Evolutionary conservation across 2,797 vertebrate genomes (phyloP), one percentile per base, ranked within the genome.

Genomic region (Platyrinchus mystaceus): DNA sequence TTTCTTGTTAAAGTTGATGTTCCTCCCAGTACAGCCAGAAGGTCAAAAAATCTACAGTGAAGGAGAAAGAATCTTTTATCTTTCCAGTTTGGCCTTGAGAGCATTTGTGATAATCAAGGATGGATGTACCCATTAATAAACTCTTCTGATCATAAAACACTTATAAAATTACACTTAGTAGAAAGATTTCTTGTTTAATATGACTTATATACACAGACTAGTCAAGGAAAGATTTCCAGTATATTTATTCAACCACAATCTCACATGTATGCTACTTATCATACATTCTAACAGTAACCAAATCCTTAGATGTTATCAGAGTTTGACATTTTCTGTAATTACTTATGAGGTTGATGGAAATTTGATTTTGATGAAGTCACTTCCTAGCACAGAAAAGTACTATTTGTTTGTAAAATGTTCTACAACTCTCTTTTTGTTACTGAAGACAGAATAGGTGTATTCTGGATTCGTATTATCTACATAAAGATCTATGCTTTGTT

Each of bases 201-300:
- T 92, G 74, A 88, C 4, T 53, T 76, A 82, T 89, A 74, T 73
- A 73, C 26, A 67, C 27, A 79, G 59, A 91, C 86, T 96, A 96
- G 95, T 96, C 88, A 95, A 89, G 77, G 28, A 79, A 82, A 94
- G 52, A 70, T 76, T 86, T 82, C 64, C 56, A 86, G 34, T 87
- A 67, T 89, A 81, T 94, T 93, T 94, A 94, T 91, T 90, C 90
- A 81, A 93, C 88, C 69, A 34, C 41, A 26, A 90, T 84, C 67
- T 92, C 89, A 70, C 80, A 64, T 70, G 37, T 60, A 82, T 79
- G n/a, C 53, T 90, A 73, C 70, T 91, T 94, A 79, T 69, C 83
- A 55, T n/a, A 70, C 47, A 70, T 77, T 79, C 52, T 90, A 94
- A 87, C n/a, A 88, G 59, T 58, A 91, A 63, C 32, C 67, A 80